Percentiles rank a stretch among this genome's conserved stretches.
Conservation (phyloP, 2,888 invertebrate species). For the Pollenia griseotomentosa region DNA sequence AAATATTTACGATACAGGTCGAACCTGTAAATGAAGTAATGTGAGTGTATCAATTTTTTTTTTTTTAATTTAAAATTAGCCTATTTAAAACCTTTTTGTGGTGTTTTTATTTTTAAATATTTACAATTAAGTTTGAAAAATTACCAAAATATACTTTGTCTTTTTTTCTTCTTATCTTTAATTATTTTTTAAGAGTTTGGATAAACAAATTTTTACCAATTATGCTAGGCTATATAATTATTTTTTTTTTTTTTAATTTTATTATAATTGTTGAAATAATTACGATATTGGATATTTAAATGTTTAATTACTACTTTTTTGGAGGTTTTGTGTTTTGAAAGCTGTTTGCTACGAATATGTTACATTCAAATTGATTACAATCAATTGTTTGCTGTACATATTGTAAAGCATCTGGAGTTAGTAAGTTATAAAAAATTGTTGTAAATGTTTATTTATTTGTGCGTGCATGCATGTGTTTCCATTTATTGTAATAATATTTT, state of each 20-base stretch:
- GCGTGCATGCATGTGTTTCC: constrained; percentile 55
- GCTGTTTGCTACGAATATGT: background rate
- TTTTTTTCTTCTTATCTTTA: background rate
- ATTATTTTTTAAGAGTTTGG: too few relatives aligned
- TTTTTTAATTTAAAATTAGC: too few relatives aligned
- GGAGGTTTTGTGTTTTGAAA: constrained; percentile 16
- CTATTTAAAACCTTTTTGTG: too few relatives aligned
- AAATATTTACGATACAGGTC: too few relatives aligned
- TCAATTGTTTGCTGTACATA: constrained; percentile 14
- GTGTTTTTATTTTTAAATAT: background rate
- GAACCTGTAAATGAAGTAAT: background rate
- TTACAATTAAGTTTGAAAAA: constrained; percentile 29
- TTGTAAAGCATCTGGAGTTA: constrained; percentile 3
- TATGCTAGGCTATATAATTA: too few relatives aligned
- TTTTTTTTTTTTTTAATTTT: background rate
- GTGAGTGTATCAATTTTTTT: too few relatives aligned
- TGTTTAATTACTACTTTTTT: background rate
- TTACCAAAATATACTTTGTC: too few relatives aligned
- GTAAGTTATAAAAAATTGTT: constrained; percentile 13
- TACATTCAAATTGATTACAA: constrained; percentile 49
- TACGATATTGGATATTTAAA: background rate
- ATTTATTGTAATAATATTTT: constrained; percentile 71
- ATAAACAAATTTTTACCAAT: too few relatives aligned
- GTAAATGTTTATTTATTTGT: constrained; percentile 51
- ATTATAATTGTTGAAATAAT: background rate